These are phyloP conservation scores for Sebastes steindachneri DNA, from an alignment of 2,797 vertebrate species.

Conservation along the genomic window DNA sequence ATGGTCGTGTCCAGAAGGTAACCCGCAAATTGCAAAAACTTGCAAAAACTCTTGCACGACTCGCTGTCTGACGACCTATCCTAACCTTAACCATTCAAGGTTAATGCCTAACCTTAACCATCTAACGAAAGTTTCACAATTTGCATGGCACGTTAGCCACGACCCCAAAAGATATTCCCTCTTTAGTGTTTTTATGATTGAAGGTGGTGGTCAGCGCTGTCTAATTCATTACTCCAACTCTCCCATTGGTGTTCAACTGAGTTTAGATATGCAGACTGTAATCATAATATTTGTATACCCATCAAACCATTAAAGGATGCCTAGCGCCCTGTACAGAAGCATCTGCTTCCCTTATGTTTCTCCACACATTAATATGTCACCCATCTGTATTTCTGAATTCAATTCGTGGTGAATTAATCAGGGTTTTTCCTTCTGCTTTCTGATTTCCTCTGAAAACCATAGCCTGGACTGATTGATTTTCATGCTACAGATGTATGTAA, in stretches of 20 bases:
- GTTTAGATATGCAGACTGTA: background rate
- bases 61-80: no score
- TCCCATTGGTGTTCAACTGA: no score
- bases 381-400: background rate
- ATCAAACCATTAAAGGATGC: background rate
- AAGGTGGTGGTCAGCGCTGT: background rate
- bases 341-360: background rate
- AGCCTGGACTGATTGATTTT: slow-evolving; percentile 3
- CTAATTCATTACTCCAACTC: no score
- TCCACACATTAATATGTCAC: background rate
- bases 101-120: no score
- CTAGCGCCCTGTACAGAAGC: background rate
- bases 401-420: background rate
- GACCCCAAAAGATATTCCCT: background rate
- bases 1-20: no score
- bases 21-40: no score
- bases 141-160: no score
- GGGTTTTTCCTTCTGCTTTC: background rate
- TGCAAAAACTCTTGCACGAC: no score
- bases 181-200: background rate
- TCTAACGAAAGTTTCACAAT: no score
- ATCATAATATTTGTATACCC: background rate
- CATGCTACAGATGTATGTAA: slow-evolving; percentile 1
- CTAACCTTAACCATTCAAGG: no score
- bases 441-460: background rate